Evolutionary conservation across 2,888 invertebrate species (phyloP), one percentile per base, ranked within the genome.

Genomic region (Drosophila nr. perissopoda): DNA sequence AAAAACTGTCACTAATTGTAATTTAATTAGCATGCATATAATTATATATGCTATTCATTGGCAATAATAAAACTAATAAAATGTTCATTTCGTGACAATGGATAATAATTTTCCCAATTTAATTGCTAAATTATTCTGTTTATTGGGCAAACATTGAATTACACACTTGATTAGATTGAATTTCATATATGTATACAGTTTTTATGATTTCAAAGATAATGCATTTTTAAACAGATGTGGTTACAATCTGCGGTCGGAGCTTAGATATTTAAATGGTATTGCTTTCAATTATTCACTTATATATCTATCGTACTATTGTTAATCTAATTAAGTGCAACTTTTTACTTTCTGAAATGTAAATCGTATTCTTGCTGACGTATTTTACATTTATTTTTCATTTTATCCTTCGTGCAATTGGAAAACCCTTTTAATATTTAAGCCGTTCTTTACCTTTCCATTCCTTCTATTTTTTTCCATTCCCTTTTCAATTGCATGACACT

Each of bases 21-120:
- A 73, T 83, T 81, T 73, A 84, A 89, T 84, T 70, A 61, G 74
- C 76, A 78, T 70, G 73, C 74, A 76, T 72, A 73, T 82, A 84
- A 84, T 86, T 80, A 78, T 56, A 72, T 58, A 56, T 63, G 51
- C 56, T 56, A 56, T 81, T 76, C 54, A 57, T 53, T 56, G 61
- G 49, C 45, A 16, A 16, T 59, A 58, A 40, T 33, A 67, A 73
- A 64, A 71, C 65, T 70, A 68, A 73, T 80, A 48, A 31, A 60
- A 67, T 76, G 73, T 63, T 42, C 38, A 65, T 72, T 69, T 53
- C 67, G 52, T 54, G 53, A 25, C 29, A 27, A 62, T 67, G 69
- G 31, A 48, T 52, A 57, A 40, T 34, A 25, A 42, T 25, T 52
- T 51, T 40, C 6, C 29, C 40, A 36, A 51, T 67, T 62, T 27